These are phyloP conservation scores for Ellobius talpinus DNA, from an alignment of 2,113 vertebrate genomes.

Conservation along the genomic window DNA sequence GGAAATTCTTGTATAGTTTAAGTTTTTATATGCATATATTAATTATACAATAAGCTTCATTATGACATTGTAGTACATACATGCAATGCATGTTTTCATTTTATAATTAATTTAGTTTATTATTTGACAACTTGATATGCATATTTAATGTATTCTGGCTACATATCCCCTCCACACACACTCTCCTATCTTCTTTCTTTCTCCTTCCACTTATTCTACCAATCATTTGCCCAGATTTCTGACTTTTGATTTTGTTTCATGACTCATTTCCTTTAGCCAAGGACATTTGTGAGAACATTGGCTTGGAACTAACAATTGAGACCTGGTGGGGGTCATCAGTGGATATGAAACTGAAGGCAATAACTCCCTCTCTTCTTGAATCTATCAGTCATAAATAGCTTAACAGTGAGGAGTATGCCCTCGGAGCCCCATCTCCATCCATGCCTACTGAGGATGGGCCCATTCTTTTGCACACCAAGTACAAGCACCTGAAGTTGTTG, in stretches of 20 bases:
- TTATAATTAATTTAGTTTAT: not conserved
- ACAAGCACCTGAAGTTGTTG: not conserved
- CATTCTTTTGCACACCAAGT: not conserved
- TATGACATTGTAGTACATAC: not conserved
- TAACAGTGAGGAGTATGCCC: not conserved
- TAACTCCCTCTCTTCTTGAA: not conserved
- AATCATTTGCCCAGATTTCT: not conserved
- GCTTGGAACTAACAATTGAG: not conserved
- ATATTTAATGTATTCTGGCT: not conserved
- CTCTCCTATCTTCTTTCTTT: not conserved
- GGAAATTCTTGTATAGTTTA: not conserved
- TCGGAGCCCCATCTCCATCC: not conserved
- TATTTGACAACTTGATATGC: not conserved
- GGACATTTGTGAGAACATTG: not conserved
- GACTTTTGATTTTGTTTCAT: not conserved
- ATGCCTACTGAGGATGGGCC: not conserved
- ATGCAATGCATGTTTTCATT: not conserved
- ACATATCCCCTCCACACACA: not conserved
- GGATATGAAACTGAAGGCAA: not conserved
- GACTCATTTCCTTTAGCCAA: not conserved
- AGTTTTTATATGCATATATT: not conserved
- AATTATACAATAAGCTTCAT: not conserved
- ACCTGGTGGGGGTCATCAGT: not conserved
- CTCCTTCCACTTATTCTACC: not conserved
- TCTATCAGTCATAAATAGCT: not conserved